Base-by-base conservation (phyloP, 2,888 invertebrate genomes). In the Nemurella pictetii region DNA sequence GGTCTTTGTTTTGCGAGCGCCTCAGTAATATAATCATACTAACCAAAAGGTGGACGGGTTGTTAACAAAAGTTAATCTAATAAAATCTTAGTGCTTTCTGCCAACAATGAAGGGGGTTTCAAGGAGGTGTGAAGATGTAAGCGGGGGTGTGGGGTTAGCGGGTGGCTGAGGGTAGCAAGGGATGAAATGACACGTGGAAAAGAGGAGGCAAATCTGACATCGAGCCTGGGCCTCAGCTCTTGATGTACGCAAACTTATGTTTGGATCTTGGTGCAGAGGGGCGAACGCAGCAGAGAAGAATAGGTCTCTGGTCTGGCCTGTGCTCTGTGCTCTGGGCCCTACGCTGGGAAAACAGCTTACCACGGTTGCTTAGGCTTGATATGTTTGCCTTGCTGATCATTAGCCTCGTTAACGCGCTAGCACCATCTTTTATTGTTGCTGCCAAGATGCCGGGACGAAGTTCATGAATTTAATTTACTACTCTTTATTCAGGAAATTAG, bases 131-230 rank as follows among this genome's bases (percentile, higher is more conserved):
- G 29, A 80, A 81, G 81, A 30, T 82, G 84, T 72, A 2, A 7
- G 27, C 15, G 74, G 32, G 82, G 26, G 73, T 29, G 84, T 83
- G 75, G 26, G 84, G 55, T 15, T 30, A 35, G 80, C 80, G 72
- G 85, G 74, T 15, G 82, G 26, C 25, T 25, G 84, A 83, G 75
- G 35, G 84, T 30, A 25, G 55, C 29, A 80, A 83, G 72, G 80
- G 83, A 36, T 74, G 84, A 84, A 85, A 85, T 85, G 85, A 85
- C 85, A 80, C 85, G 85, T 85, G 84, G 85, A 85, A 85, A 85
- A 82, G 85, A 75, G n/a, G 36, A 7, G 84, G 85, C 32, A 74
- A 75, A 85, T 84, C 85, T 84, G 83, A 82, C 83, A 82, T 82
- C 72, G 55, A 72, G 55, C 72, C 82, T 30, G 2, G 55, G 55